Base-by-base conservation (phyloP, 2,797 vertebrate species). In the Gorsachius magnificus region DNA sequence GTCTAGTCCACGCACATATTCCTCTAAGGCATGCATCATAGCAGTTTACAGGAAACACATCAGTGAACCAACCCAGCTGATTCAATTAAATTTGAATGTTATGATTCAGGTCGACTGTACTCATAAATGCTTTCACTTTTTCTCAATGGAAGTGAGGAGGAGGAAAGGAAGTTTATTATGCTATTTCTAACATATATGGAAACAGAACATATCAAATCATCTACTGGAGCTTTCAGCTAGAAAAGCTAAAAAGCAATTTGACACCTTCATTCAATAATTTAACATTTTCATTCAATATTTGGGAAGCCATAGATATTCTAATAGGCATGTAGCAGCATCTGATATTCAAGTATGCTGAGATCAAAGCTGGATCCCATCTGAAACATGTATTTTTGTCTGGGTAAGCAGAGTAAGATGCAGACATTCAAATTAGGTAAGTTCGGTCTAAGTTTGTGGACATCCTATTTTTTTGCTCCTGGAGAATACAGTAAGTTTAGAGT, bases 401-500 rank as follows among this genome's bases (percentile, higher is more conserved):
- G 4, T 54, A 78, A 54, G 77, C 6, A 22, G 25, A 66, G 4
- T 19, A 36, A 33, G 31, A 57, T 10, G 1, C 2, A 69, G 14
- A 68, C 14, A 18, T 57, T 74, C 21, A 64, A 57, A 51, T 54
- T 19, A 74, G 13, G 4, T 83, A 91, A 88, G 17, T 1, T 6
- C 21, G 71, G 9, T 26, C 15, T 22, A 63, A 5, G 5, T 5
- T 68, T 87, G 28, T 28, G 10, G 3, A 38, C 11, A 50, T 2
- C 33, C 3, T 15, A 13, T 0, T 29, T 57, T 83, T 89, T 74
- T 54, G 16, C 11, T 70, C 4, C 10, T 63, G 14, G 10, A 50
- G 17, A 58, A 78, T 5, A 65, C 0, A 0, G 7, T 6, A 53
- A 63, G 3, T 75, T 61, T 50, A 33, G 16, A 18, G 5, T 46